Conservation (phyloP, 2,888 invertebrate genomes). For the Mycogona germanica region DNA sequence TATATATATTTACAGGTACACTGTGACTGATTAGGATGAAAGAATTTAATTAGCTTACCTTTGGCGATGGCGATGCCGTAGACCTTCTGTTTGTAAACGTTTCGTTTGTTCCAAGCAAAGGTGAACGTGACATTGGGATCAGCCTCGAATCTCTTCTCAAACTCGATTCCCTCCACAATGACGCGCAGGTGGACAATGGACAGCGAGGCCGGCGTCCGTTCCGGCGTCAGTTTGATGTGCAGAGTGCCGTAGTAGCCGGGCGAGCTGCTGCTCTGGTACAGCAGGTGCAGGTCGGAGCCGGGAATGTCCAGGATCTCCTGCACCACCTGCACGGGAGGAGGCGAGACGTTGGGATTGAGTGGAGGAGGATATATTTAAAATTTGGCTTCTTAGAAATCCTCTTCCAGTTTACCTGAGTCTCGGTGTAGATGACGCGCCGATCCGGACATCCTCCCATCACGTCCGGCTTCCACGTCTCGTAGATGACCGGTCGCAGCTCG, state of each 20-base stretch:
- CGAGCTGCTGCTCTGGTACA: slow-evolving; percentile 90
- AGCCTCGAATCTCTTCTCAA: slow-evolving; percentile 87
- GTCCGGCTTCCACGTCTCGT: slow-evolving; percentile 89
- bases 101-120: slow-evolving; percentile 93
- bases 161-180: slow-evolving; percentile 86
- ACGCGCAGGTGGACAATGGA: slow-evolving; percentile 84
- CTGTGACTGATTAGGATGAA: background rate
- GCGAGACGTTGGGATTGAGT: background rate
- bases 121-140: slow-evolving; percentile 94
- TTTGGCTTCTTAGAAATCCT: background rate
- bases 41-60: slow-evolving; percentile 34
- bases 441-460: slow-evolving; percentile 92
- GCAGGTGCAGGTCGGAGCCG: slow-evolving; percentile 86
- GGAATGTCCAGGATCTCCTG: slow-evolving; percentile 91
- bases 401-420: slow-evolving; percentile 25
- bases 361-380: too few relatives aligned
- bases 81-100: slow-evolving; percentile 91
- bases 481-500: slow-evolving; percentile 80
- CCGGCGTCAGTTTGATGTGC: slow-evolving; percentile 78
- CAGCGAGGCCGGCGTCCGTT: slow-evolving; percentile 62
- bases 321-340: slow-evolving; percentile 49
- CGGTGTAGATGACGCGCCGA: slow-evolving; percentile 57
- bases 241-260: slow-evolving; percentile 88
- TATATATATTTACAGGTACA: slow-evolving; percentile 22
- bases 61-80: slow-evolving; percentile 92